Evolutionary conservation across 2,888 invertebrate genomes (phyloP), one percentile per base, ranked within the genome.

Genomic region (Laothoe populi): DNA sequence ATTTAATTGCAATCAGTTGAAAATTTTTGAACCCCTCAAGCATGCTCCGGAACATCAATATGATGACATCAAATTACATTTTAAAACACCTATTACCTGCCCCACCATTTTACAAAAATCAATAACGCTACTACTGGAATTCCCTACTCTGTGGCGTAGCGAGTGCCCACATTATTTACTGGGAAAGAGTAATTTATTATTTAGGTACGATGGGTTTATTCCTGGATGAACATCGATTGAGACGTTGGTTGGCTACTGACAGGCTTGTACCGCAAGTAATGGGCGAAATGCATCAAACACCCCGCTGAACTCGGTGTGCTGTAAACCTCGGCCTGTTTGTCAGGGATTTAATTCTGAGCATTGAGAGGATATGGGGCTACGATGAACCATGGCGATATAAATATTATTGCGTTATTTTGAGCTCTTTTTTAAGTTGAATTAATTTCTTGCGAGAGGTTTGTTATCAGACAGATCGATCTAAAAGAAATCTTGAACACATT

Each of bases 121-220:
- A 10, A 31, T 31, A 11, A 0, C 10, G 4, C 23, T n/a, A 19
- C 31, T 19, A 10, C 35, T 19, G 4, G 16, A 49, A 31, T 35
- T 53, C 19, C 53, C 5, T 59, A 31, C 42, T 44, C 48, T 59
- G 63, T 59, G 21, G 59, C 31, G 63, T 59, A 31, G 57, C 2
- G 35, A n/a, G 11, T 68, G 63, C 62, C 69, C 53, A 68, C 71
- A 71, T 76, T 73, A 74, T 70, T 76, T 68, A 73, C 57, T 64
- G 40, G 57, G 65, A 68, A 72, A 75, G 63, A 67, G 64, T 59
- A 66, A 70, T 77, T 73, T 70, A 77, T 78, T 74, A 76, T 76
- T 75, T 63, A 76, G 62, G 64, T 67, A 57, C 62, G 65, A 68
- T 66, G 68, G 71, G 68, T 70, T 69, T 70, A 69, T 69, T 63